Evolutionary conservation across 1,140 invertebrate genomes (phyloP).

Genomic region (Heliconius nattereri): DNA sequence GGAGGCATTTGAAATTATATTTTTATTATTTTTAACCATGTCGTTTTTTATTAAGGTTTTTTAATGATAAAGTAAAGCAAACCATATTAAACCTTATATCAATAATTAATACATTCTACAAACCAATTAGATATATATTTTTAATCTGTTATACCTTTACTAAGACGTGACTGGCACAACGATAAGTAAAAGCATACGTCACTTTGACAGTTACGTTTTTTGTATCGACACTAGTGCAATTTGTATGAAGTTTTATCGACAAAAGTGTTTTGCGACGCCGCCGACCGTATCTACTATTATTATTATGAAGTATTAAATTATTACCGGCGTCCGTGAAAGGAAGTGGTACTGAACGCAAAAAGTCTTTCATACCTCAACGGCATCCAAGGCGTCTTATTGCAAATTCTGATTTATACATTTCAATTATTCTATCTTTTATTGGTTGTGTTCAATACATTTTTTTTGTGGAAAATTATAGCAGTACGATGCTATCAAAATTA

Average conservation of each 20-base stretch:
- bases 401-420: constrained; percentile 45
- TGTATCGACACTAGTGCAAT: constrained; percentile 40
- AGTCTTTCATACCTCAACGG: constrained; percentile 43
- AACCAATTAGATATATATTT: not conserved
- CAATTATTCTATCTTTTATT: constrained; percentile 28
- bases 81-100: not conserved
- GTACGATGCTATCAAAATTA: too few relatives aligned
- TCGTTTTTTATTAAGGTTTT: too few relatives aligned
- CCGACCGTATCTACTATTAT: constrained; percentile 39
- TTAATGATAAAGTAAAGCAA: not conserved
- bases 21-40: too few relatives aligned
- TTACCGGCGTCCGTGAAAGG: constrained; percentile 42
- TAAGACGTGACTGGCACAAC: constrained; percentile 41
- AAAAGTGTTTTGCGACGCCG: constrained; percentile 42
- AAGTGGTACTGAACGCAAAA: constrained; percentile 47
- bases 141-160: constrained; percentile 26
- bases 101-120: constrained; percentile 23
- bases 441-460: constrained; percentile 12
- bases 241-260: constrained; percentile 42
- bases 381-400: constrained; percentile 35
- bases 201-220: constrained; percentile 37
- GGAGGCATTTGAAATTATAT: too few relatives aligned
- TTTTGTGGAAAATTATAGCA: not conserved
- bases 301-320: constrained; percentile 50
- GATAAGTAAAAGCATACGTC: constrained; percentile 33